A percentile compares a stretch with the other conserved stretches of the same genome.
Conservation (phyloP, 2,888 invertebrate species). For the Phania funesta region DNA sequence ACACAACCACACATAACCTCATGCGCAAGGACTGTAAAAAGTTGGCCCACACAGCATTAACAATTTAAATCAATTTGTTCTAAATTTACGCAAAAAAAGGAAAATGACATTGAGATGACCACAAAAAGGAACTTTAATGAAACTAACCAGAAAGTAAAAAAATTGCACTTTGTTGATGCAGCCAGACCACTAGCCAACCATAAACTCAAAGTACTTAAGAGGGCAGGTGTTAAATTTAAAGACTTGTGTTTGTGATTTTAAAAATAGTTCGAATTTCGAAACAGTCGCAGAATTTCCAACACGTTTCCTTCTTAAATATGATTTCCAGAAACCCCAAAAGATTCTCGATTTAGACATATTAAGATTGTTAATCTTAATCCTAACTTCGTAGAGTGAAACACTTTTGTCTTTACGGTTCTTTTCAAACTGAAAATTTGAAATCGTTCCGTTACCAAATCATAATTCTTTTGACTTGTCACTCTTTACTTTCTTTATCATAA, state of each 20-base stretch:
- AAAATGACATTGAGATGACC: not conserved
- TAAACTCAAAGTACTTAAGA: constrained; percentile 31
- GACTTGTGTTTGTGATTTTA: not conserved
- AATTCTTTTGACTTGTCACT: no score
- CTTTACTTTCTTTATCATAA: constrained; percentile 34
- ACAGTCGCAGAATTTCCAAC: no score
- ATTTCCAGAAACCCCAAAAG: no score
- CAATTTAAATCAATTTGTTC: constrained; percentile 64
- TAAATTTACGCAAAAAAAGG: constrained; percentile 45
- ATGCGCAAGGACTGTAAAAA: not conserved
- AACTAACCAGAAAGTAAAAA: not conserved
- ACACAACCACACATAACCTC: not conserved
- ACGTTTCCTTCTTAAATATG: no score
- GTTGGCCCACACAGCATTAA: constrained; percentile 33
- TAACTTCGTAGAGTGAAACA: no score
- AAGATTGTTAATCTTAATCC: no score
- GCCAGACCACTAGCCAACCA: constrained; percentile 2
- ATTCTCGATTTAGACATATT: no score
- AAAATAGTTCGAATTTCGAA: no score
- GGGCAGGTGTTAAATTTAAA: constrained; percentile 32
- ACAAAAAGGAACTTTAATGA: no score
- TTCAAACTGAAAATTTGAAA: no score
- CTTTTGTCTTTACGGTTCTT: no score
- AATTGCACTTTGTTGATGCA: not conserved
- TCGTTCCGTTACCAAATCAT: constrained; percentile 13